Base-by-base conservation (phyloP, 2,888 invertebrate genomes). In the Uropetala carovei region DNA sequence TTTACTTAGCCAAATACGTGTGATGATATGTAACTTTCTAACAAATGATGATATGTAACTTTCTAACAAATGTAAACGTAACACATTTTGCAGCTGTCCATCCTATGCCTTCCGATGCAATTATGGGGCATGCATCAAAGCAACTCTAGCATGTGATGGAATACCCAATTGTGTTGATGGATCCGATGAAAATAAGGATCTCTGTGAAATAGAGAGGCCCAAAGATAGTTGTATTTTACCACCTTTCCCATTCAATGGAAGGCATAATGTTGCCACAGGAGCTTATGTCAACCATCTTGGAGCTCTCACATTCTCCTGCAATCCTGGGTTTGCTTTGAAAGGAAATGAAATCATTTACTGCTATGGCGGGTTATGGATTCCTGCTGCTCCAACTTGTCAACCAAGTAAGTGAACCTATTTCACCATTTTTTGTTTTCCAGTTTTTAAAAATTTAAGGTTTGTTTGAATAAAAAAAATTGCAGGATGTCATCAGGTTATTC, bases 251-350 rank as follows among this genome's bases (percentile, higher is more conserved):
- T 27, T 57, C 10, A 91, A 92, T 81, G 92, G 92, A 59, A 91
- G 83, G n/a, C 91, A 92, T 57, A 64, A 22, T 18, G 43, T 85
- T 64, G 86, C 56, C n/a, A 57, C 68, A 16, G 92, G 92, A 18
- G 85, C 92, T 10, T 83, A 57, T 9, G 92, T 92, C 56, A 27
- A 68, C n/a, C 75, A 92, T 30, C 18, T 84, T n/a, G 84, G 82
- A n/a, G 85, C 30, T 27, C 92, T 93, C 14, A 85, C 83, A 18
- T 93, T 92, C 27, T 91, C 92, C n/a, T 93, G 93, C 56, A 92
- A 93, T 57, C 59, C 58, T 30, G 92, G 92, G 16, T 92, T 92
- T 75, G 84, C 30, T 22, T 56, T 92, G 22, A 56, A 91, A 91
- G 93, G 93, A 4, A 58, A 82, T n/a, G 27, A 22, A n/a, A 58